phyloP scores from a whole-genome alignment of 2,113 vertebrate species.

The Lepisosteus oculatus region DNA sequence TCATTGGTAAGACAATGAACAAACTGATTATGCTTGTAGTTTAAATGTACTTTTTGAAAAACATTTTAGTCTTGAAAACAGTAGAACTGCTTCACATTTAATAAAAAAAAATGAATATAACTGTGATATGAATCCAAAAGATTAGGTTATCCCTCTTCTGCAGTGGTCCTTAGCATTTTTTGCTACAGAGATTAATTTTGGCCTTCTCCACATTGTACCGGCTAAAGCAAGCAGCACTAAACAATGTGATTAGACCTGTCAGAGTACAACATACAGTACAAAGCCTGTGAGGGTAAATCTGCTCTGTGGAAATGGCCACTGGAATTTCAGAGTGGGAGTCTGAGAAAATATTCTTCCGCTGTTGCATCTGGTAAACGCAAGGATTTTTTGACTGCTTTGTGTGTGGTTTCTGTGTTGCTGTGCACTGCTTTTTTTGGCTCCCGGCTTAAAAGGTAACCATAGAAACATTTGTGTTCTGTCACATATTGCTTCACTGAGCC shows the following conservation, averaged over 20 bases:
- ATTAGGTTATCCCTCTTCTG: not conserved
- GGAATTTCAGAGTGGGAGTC: not conserved
- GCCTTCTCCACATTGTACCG: not conserved
- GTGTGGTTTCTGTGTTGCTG: not conserved
- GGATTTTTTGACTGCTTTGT: not conserved
- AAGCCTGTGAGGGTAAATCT: not conserved
- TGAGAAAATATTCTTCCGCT: not conserved
- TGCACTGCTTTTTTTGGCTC: not conserved
- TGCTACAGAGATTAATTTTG: not conserved
- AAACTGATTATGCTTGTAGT: too few relatives aligned
- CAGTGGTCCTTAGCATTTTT: not conserved
- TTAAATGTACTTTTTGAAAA: too few relatives aligned
- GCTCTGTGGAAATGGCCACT: not conserved
- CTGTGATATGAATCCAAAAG: too few relatives aligned
- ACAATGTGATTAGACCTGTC: not conserved
- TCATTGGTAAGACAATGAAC: too few relatives aligned
- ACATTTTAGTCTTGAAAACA: too few relatives aligned
- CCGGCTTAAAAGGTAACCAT: slow-evolving; percentile 2
- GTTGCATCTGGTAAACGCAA: not conserved
- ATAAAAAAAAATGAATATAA: too few relatives aligned
- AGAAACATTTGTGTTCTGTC: not conserved
- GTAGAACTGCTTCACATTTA: too few relatives aligned
- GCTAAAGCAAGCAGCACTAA: not conserved
- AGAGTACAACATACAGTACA: not conserved
- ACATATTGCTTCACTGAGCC: not conserved